Evolutionary conservation across 2,888 invertebrate species (phyloP), one percentile per base, ranked within the genome.

Genomic region (Callyntrura guangdongensis): DNA sequence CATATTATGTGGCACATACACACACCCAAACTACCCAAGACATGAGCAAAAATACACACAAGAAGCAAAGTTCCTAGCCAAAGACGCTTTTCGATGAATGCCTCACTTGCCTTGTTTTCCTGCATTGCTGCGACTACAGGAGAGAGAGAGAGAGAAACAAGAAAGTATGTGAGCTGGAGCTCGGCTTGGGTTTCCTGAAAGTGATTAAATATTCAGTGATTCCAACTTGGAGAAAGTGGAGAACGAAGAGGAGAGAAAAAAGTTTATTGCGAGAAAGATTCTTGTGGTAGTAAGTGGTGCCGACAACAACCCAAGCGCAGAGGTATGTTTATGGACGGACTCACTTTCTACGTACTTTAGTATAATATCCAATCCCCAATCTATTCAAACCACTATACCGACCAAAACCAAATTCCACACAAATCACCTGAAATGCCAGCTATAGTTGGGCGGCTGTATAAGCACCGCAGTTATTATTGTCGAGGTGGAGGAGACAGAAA

Each of bases 121-220:
- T 36, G 36, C 36, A 36, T 36, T 36, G 6, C 36, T 2, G 36
- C 2, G 36, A 36, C 17, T 47, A 45, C 4, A 8, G 49, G 22
- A 11, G 53, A 27, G 56, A 36, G 14, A 49, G 6, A 72, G 59
- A 61, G 11, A 14, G 72, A 59, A 20, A 49, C 47, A 9, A 14
- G 56, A 61, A 27, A 61, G 11, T 14, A 61, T 45, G 14, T 12
- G 59, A 81, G 81, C 61, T 81, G 59, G 27, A 36, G 53, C 56
- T 61, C 36, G 49, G 53, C 5, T 77, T 22, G 25, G 72, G 69
- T 82, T 82, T 88, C 72, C 61, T 69, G 77, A 53, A 84, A 61
- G 67, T 84, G 89, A 89, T 89, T 89, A 89, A 84, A 89, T 83
- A 89, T 89, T 89, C 84, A 84, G 89, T 83, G 83, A 64, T 83